phyloP scores from a whole-genome alignment of 2,113 vertebrate species.

The Nothoprocta perdicaria region DNA sequence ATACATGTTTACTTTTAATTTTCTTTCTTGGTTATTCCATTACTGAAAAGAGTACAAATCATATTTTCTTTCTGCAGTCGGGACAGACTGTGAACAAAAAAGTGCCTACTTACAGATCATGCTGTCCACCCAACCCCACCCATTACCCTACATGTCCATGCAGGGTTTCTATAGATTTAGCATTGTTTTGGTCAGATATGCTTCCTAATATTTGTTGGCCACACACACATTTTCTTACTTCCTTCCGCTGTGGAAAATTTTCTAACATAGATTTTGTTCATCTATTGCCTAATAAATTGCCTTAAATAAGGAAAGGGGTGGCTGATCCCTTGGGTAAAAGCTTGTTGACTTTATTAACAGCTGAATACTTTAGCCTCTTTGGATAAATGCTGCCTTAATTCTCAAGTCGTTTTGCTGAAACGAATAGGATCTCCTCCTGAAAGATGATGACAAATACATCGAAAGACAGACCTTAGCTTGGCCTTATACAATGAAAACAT shows the following conservation, averaged over 20 bases:
- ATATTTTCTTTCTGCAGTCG: not conserved
- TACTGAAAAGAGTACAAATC: not conserved
- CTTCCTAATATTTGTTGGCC: not conserved
- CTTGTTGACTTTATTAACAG: conserved; percentile 38
- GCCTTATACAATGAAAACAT: conserved; percentile 3
- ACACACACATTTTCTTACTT: not conserved
- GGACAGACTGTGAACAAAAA: not conserved
- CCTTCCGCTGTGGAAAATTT: not conserved
- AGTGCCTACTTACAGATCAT: not conserved
- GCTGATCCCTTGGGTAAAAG: conserved; percentile 24
- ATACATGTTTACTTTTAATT: not conserved
- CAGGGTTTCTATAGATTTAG: not conserved
- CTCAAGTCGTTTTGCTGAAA: not conserved
- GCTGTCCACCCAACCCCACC: not conserved
- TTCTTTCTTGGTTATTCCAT: not conserved
- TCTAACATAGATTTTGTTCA: not conserved
- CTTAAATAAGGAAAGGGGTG: not conserved
- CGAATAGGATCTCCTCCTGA: conserved; percentile 14
- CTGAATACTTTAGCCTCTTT: not conserved
- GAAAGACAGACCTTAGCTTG: conserved; percentile 8
- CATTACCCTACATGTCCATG: not conserved
- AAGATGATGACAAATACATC: not conserved
- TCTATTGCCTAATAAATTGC: not conserved
- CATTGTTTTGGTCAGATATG: not conserved
- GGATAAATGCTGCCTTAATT: not conserved